These are phyloP conservation scores for Empis stercorea DNA, from an alignment of 2,888 invertebrate species.

Conservation along the genomic window DNA sequence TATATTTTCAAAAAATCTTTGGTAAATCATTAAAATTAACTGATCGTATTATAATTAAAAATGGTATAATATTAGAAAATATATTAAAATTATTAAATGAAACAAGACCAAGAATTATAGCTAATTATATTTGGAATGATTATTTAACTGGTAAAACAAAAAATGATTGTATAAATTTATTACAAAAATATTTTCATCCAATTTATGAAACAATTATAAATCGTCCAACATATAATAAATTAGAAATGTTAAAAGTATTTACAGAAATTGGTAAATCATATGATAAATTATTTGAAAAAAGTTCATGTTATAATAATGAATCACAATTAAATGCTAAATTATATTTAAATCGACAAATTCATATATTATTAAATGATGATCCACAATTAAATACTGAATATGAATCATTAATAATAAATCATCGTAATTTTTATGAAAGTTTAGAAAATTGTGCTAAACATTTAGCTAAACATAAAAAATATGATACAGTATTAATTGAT, in stretches of 20 bases:
- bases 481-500: neutral
- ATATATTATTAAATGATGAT: conserved; percentile 26
- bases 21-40: conserved; percentile 23
- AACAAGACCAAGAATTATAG: conserved; percentile 22
- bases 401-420: conserved; percentile 19
- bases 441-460: conserved; percentile 27
- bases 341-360: conserved; percentile 26
- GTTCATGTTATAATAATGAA: conserved; percentile 31
- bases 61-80: conserved; percentile 23
- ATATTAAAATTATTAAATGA: conserved; percentile 24
- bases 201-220: conserved; percentile 26
- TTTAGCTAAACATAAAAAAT: conserved; percentile 12
- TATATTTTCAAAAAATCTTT: conserved; percentile 24
- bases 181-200: conserved; percentile 21
- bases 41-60: conserved; percentile 22
- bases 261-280: conserved; percentile 24
- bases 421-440: conserved; percentile 28
- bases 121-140: conserved; percentile 31
- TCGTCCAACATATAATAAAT: conserved; percentile 22
- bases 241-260: conserved; percentile 26
- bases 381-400: conserved; percentile 24
- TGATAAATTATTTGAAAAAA: conserved; percentile 20
- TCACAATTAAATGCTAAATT: conserved; percentile 25
- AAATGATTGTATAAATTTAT: conserved; percentile 22
- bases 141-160: conserved; percentile 26